Evolutionary conservation across 1,140 invertebrate genomes (phyloP).

Genomic region (Caenorhabditis tropicalis): DNA sequence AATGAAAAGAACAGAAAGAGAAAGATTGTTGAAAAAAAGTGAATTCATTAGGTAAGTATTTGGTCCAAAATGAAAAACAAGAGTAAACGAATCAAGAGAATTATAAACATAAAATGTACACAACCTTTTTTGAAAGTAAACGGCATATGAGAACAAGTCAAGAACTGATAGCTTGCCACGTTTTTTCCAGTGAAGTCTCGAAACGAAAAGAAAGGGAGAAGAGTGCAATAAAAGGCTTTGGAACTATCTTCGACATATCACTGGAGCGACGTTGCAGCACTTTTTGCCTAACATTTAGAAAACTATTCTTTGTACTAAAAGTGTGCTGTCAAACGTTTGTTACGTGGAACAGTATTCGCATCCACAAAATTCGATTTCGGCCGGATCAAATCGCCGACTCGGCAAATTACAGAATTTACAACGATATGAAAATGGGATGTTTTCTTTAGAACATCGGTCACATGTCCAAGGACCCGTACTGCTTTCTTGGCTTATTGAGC

Average conservation of each 20-base stretch:
- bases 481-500: background rate
- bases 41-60: background rate
- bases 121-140: background rate
- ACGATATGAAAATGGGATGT: background rate
- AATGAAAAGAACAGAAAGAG: background rate
- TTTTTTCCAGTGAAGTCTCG: too few species aligned
- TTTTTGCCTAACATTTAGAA: too few species aligned
- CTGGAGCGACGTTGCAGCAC: too few species aligned
- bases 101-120: background rate
- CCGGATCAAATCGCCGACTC: conserved; percentile 1
- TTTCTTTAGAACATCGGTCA: background rate
- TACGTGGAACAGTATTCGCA: conserved; percentile 23
- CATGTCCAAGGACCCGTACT: conserved; percentile 15
- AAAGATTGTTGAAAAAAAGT: background rate
- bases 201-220: too few species aligned
- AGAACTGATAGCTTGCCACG: too few species aligned
- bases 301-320: too few species aligned
- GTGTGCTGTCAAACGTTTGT: too few species aligned
- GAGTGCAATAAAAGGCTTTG: too few species aligned
- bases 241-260: too few species aligned
- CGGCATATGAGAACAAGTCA: too few species aligned
- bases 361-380: conserved; percentile 29
- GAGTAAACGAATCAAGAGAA: background rate
- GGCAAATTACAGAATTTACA: background rate
- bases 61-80: background rate